Percentiles rank a stretch among this genome's conserved stretches.
These are phyloP conservation scores for Mobula hypostoma DNA, from an alignment of 2,113 vertebrate species.

Conservation along the genomic window DNA sequence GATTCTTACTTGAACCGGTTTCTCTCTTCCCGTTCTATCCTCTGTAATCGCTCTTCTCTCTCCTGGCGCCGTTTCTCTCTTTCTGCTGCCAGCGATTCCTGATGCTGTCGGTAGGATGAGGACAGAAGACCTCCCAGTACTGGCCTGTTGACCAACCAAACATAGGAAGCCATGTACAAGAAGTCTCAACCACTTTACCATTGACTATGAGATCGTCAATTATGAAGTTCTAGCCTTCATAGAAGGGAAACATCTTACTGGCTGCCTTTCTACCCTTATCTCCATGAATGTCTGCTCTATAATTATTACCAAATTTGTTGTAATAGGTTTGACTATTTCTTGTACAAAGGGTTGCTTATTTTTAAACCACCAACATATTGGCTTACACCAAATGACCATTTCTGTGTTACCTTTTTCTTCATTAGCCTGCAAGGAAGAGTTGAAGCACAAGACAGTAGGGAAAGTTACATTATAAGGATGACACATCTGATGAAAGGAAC, in stretches of 20 bases:
- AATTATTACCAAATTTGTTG: neutral
- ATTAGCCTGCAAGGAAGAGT: neutral
- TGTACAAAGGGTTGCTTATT: neutral
- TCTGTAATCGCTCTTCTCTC: conserved; percentile 87
- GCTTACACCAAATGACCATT: neutral
- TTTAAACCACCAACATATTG: neutral
- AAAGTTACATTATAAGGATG: neutral
- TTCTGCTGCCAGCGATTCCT: conserved; percentile 85
- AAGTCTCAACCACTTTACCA: neutral
- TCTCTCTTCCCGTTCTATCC: conserved; percentile 89
- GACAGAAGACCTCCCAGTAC: conserved; percentile 73
- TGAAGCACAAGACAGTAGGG: neutral
- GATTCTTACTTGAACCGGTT: conserved; percentile 81
- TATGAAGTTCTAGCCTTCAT: neutral
- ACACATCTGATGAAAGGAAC: neutral
- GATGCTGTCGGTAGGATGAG: conserved; percentile 89
- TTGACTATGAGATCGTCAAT: neutral
- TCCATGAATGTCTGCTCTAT: neutral
- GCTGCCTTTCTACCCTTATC: too few species aligned
- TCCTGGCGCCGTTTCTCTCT: conserved; percentile 80
- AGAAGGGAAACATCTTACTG: too few species aligned
- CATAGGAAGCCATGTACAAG: neutral
- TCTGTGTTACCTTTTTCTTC: neutral
- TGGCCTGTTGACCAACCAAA: conserved; percentile 55
- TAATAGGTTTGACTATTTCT: neutral